Conservation (phyloP, 2,888 invertebrate species). For the Hemithea aestivaria region DNA sequence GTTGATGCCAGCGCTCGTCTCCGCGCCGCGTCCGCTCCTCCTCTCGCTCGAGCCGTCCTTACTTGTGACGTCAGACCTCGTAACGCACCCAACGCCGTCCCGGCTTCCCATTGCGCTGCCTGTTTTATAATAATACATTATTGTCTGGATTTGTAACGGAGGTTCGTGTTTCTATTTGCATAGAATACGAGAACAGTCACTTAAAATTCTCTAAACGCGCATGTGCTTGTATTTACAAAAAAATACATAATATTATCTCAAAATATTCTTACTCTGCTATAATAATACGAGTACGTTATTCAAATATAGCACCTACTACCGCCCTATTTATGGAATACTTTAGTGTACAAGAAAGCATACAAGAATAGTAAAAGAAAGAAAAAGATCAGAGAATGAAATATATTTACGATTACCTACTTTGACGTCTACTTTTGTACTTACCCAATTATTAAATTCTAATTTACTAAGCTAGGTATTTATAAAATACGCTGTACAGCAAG, state of each 20-base stretch:
- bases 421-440: no score
- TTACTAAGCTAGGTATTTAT: slow-evolving; percentile 14
- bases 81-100: slow-evolving; percentile 89
- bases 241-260: no score
- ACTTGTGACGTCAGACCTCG: slow-evolving; percentile 92
- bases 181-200: no score
- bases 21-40: slow-evolving; percentile 83
- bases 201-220: no score
- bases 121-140: no score
- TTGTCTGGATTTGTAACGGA: not conserved
- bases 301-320: no score
- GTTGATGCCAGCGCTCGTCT: slow-evolving; percentile 92
- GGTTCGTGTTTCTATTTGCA: no score
- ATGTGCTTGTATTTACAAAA: no score
- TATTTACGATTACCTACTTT: slow-evolving; percentile 12
- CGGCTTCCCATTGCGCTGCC: slow-evolving; percentile 76
- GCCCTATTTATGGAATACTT: no score
- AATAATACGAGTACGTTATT: no score
- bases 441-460: slow-evolving; percentile 11
- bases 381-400: slow-evolving; percentile 1
- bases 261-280: no score
- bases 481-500: slow-evolving; percentile 16
- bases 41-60: slow-evolving; percentile 85
- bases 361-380: slow-evolving; percentile 3
- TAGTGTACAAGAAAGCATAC: no score